Evolutionary conservation across 1,140 invertebrate species (phyloP).

Genomic region (Aphaenogaster floridana): DNA sequence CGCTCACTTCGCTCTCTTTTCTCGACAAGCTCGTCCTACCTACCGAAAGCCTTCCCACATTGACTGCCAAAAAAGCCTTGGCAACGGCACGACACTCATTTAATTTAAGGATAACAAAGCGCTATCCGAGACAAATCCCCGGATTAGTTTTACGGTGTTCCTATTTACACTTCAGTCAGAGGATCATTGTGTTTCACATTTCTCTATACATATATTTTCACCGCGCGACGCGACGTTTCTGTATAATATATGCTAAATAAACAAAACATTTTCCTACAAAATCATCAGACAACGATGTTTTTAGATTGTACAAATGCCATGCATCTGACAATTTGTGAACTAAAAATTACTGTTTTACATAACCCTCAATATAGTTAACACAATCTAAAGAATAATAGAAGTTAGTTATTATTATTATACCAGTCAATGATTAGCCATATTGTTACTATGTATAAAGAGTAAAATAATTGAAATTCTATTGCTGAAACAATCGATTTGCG

Average conservation of each 20-base stretch:
- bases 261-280: not conserved
- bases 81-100: constrained; percentile 71
- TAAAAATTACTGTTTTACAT: not conserved
- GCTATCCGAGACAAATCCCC: constrained; percentile 43
- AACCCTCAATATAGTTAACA: not conserved
- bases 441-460: constrained; percentile 3
- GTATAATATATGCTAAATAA: constrained; percentile 20
- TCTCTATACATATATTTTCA: not conserved
- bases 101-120: constrained; percentile 68
- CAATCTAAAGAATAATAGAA: not conserved
- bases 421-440: not conserved
- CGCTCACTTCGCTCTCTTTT: constrained; percentile 50
- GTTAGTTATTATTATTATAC: not conserved
- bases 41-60: constrained; percentile 67
- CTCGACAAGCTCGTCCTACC: constrained; percentile 40
- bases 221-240: not conserved
- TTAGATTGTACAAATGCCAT: not conserved
- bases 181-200: constrained; percentile 42
- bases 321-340: not conserved
- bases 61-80: constrained; percentile 73
- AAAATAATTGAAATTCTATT: not conserved
- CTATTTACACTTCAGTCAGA: constrained; percentile 57
- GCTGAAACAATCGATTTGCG: not conserved
- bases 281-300: not conserved
- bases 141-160: constrained; percentile 35